phyloP scores from a whole-genome alignment of 1,140 invertebrate genomes.

The Euschistus heros region DNA sequence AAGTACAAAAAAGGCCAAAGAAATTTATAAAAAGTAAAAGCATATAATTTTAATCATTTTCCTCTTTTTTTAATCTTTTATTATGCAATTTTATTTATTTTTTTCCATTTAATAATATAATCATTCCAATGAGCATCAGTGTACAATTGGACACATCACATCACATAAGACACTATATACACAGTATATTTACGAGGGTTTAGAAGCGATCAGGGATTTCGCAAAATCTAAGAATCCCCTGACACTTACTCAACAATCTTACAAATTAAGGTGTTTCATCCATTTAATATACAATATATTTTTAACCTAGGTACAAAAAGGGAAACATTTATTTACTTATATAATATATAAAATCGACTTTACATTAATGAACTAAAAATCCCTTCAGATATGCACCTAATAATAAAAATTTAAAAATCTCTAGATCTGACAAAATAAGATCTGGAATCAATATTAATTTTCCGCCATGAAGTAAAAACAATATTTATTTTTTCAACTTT shows the following conservation, averaged over 20 bases:
- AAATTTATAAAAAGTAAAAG: too few species aligned
- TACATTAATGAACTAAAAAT: neutral
- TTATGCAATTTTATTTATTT: too few species aligned
- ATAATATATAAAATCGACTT: slow-evolving; percentile 10
- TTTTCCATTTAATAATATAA: neutral
- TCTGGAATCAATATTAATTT: too few species aligned
- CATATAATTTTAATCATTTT: too few species aligned
- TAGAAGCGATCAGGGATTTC: slow-evolving; percentile 1
- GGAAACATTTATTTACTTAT: neutral
- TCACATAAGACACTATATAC: neutral
- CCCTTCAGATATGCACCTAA: slow-evolving; percentile 6
- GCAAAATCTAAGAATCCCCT: neutral
- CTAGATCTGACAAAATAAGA: too few species aligned
- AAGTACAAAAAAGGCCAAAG: too few species aligned
- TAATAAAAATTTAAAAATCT: neutral
- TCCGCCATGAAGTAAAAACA: too few species aligned
- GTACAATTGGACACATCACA: slow-evolving; percentile 6
- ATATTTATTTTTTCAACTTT: too few species aligned
- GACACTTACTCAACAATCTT: neutral
- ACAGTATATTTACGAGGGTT: neutral
- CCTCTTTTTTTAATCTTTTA: too few species aligned
- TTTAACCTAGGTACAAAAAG: slow-evolving; percentile 8
- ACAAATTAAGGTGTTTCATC: neutral
- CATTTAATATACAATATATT: slow-evolving; percentile 1
- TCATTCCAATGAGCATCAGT: slow-evolving; percentile 6